Base-by-base conservation (phyloP, 2,888 invertebrate genomes). In the Melitaea athalia region DNA sequence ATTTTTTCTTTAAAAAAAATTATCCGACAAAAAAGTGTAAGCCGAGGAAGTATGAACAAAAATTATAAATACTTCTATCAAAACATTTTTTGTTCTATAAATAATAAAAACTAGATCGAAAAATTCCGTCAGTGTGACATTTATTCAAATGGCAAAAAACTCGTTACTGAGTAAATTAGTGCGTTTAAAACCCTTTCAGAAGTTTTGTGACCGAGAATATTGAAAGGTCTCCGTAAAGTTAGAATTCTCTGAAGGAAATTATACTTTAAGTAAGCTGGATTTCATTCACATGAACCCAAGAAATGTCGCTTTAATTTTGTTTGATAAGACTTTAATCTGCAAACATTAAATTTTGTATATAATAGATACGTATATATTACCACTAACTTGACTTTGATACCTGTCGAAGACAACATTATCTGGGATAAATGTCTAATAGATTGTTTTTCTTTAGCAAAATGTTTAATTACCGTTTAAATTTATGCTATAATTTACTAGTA, bases 271-370 rank as follows among this genome's bases (percentile, higher is more conserved):
- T 83, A 85, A 79, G 76, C 81, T 78, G 79, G 79, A 85, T 85
- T 85, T 83, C 83, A 78, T 82, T 83, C 87, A 88, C 85, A 33
- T 55, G n/a, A 53, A 31, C 53, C 87, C 82, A 83, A 84, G 84
- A 84, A 85, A 89, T 87, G 83, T 80, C 82, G 78, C 85, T 87
- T 89, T 89, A 88, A 90, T 89, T 89, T 87, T 88, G 86, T 89
- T 89, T 89, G 82, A 85, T 74, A 77, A 85, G 86, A 86, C 86
- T 84, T 84, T 71, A 84, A 83, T 86, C 84, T 80, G 79, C 82
- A 83, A 87, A 85, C 84, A 85, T 80, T 81, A 80, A 84, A 84
- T 83, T 83, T 81, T 82, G 82, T 87, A 85, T 86, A 82, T 79
- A 38, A 5, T n/a, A n/a, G n/a, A n/a, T 38, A 38, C 8, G 8